phyloP scores from a whole-genome alignment of 2,888 invertebrate species.

The Schizotus pectinicornis region DNA sequence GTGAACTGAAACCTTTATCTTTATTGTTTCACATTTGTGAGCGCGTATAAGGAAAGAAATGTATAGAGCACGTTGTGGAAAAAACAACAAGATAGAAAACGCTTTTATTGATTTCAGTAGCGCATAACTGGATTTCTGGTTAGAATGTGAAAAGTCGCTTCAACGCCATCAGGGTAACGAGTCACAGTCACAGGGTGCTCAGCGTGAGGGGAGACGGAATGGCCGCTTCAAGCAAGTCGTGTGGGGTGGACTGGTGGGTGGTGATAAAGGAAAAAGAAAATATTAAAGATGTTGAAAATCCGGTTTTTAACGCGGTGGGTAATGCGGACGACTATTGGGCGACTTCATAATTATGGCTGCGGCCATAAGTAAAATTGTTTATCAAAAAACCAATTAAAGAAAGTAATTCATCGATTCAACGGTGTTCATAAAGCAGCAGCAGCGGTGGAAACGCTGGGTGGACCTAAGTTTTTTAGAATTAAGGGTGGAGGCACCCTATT shows the following conservation, averaged over 20 bases:
- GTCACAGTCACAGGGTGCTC: constrained; percentile 46
- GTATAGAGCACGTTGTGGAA: constrained; percentile 37
- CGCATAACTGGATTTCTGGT: constrained; percentile 66
- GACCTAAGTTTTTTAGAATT: no score
- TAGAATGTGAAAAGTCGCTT: constrained; percentile 47
- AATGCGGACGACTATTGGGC: constrained; percentile 14
- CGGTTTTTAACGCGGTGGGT: constrained; percentile 38
- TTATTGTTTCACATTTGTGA: constrained; percentile 46
- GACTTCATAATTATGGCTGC: no score
- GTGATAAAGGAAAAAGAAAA: constrained; percentile 41
- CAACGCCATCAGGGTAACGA: neutral
- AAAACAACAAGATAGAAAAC: constrained; percentile 50
- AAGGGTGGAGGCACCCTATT: no score
- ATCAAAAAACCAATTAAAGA: no score
- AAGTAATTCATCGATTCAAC: no score
- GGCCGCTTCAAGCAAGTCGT: constrained; percentile 49
- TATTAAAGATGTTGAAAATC: constrained; percentile 40
- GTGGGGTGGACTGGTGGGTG: constrained; percentile 43
- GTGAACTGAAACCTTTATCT: constrained; percentile 46
- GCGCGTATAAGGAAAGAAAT: constrained; percentile 36
- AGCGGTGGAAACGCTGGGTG: no score
- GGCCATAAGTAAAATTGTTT: no score
- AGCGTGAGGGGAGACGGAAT: constrained; percentile 50
- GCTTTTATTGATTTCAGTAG: constrained; percentile 76
- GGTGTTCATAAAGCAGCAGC: no score